A percentile compares a stretch with the other conserved stretches of the same genome.
Evolutionary conservation across 2,797 vertebrate species (phyloP).

Genomic region (Mus caroli): DNA sequence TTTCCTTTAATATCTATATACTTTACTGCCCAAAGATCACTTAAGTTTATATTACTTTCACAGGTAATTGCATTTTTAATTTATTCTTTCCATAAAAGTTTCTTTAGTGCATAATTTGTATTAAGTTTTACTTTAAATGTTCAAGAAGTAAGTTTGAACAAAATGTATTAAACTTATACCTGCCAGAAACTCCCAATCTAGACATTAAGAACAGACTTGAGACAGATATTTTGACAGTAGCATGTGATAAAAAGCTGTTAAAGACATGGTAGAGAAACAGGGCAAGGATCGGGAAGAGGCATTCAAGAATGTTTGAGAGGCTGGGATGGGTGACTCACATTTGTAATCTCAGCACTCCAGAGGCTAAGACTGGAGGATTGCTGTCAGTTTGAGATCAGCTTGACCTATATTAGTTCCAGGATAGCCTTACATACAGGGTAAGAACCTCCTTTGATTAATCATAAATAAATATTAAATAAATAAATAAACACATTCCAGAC

Average conservation of each 20-base stretch:
- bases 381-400: background rate
- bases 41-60: background rate
- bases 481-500: background rate
- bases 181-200: conserved; percentile 13
- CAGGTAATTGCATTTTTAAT: conserved; percentile 8
- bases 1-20: conserved; percentile 32
- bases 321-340: background rate
- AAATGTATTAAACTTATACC: conserved; percentile 5
- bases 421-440: background rate
- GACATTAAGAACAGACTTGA: background rate
- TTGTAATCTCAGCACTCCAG: background rate
- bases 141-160: conserved; percentile 45
- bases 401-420: background rate
- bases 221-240: background rate
- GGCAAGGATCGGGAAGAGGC: background rate
- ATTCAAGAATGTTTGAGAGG: conserved; percentile 10
- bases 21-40: background rate
- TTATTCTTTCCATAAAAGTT: conserved; percentile 21
- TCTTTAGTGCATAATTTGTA: background rate
- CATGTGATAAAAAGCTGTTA: background rate
- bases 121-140: conserved; percentile 51
- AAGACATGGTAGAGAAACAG: background rate
- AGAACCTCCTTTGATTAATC: background rate
- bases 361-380: background rate
- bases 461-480: no score